Evolutionary conservation across 2,888 invertebrate genomes (phyloP).

Genomic region (Oscheius myriophilus): DNA sequence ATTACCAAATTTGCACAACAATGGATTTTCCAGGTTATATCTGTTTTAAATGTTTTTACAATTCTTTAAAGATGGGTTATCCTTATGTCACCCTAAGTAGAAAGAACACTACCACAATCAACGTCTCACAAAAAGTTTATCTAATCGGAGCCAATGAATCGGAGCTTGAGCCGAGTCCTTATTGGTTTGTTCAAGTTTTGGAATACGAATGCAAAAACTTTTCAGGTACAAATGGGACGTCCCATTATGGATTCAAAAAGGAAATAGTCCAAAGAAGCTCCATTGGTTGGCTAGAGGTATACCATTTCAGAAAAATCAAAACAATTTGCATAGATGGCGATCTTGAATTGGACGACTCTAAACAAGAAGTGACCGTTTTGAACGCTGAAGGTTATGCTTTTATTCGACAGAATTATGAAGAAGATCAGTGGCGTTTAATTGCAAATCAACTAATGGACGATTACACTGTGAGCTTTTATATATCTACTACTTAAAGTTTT

Average conservation of each 20-base stretch:
- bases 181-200: constrained; percentile 33
- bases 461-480: constrained; percentile 45
- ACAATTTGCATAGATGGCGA: too few relatives aligned
- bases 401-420: constrained; percentile 67
- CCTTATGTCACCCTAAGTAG: constrained; percentile 54
- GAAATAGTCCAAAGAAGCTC: constrained; percentile 41
- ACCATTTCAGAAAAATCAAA: too few relatives aligned
- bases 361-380: constrained; percentile 44
- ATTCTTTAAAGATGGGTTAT: constrained; percentile 58
- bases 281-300: constrained; percentile 57
- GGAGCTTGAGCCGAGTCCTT: constrained; percentile 48
- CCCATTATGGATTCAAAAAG: constrained; percentile 65
- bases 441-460: constrained; percentile 47
- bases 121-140: constrained; percentile 57
- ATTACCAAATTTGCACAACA: constrained; percentile 78
- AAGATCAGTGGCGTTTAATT: constrained; percentile 55
- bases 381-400: constrained; percentile 66
- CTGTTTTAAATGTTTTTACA: too few relatives aligned
- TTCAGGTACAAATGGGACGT: constrained; percentile 65
- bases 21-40: constrained; percentile 83
- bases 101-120: constrained; percentile 45
- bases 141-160: constrained; percentile 44
- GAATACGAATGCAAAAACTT: too few relatives aligned
- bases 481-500: too few relatives aligned
- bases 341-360: background rate